A percentile compares a stretch with the other conserved stretches of the same genome.
Conservation (phyloP, 2,888 invertebrate species). For the Choreutis nemorana region DNA sequence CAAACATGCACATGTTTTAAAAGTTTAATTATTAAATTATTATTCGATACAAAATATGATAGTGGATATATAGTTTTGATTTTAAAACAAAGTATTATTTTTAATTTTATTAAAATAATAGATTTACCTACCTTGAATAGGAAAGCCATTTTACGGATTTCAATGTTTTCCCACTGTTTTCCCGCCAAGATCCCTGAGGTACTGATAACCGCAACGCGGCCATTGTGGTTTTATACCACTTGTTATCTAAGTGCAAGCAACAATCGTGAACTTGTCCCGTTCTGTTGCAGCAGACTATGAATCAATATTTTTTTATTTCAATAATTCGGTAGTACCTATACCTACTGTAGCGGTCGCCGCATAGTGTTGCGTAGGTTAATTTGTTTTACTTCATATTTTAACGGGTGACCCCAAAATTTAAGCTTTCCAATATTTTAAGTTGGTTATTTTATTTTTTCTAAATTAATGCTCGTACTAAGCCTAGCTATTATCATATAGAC, state of each 20-base stretch:
- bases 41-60: too few relatives aligned
- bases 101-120: too few relatives aligned
- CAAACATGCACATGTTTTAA: too few relatives aligned
- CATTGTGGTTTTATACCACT: conserved; percentile 51
- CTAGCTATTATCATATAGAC: too few relatives aligned
- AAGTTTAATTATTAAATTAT: too few relatives aligned
- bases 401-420: neutral
- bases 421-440: too few relatives aligned
- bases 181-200: conserved; percentile 29
- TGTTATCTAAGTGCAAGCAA: conserved; percentile 38
- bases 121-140: conserved; percentile 44
- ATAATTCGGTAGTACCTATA: too few relatives aligned
- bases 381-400: conserved; percentile 8
- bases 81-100: too few relatives aligned
- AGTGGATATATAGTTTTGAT: too few relatives aligned
- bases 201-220: conserved; percentile 32
- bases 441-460: too few relatives aligned
- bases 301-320: conserved; percentile 60
- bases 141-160: conserved; percentile 37
- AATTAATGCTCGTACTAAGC: too few relatives aligned
- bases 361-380: conserved; percentile 30
- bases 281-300: conserved; percentile 54
- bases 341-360: too few relatives aligned
- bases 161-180: conserved; percentile 16
- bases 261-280: conserved; percentile 45